Base-by-base conservation (phyloP, 2,113 vertebrate genomes). In the Lanius collurio region DNA sequence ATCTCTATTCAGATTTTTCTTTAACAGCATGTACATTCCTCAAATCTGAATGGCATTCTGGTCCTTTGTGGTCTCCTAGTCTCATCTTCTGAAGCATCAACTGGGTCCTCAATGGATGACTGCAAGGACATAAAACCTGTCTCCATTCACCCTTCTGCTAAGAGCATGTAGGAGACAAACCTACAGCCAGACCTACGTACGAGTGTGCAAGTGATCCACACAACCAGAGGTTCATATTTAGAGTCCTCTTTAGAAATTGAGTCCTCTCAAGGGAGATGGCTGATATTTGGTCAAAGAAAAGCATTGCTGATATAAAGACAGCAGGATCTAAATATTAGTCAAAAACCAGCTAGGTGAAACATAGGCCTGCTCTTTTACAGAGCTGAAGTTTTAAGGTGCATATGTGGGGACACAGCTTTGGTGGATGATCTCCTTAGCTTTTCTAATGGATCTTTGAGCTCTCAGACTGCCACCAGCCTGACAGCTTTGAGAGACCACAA, bases 111-210 rank as follows among this genome's bases (percentile, higher is more conserved):
- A 31, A 14, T 1, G 2, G 22, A 15, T 55, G 18, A 50, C 1
- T 64, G 12, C 26, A 85, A 76, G 14, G 31, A 42, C 23, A 39
- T 31, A 47, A 67, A 69, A 44, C 8, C 20, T 75, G 20, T 52
- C 19, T 73, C 26, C 11, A 3, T 13, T 37, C 6, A 52, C 2
- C 5, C 17, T 80, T 86, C 20, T 62, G 41, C 41, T 47, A 56
- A 26, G 19, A 73, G 16, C 12, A 13, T 2, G 13, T 31, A 62
- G 52, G 26, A 91, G 12, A 47, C 42, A 50, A 53, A 27, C 8
- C 13, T 63, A 46, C 17, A 78, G 7, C 6, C 11, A 52, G 15
- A 12, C 30, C 22, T 26, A 22, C 0, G 0, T 20, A 15, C 11
- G 10, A 16, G 4, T 63, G 42, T 83, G 31, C 33, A 87, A 59